Conservation (phyloP, 2,797 vertebrate genomes). For the Threskiornis aethiopicus region DNA sequence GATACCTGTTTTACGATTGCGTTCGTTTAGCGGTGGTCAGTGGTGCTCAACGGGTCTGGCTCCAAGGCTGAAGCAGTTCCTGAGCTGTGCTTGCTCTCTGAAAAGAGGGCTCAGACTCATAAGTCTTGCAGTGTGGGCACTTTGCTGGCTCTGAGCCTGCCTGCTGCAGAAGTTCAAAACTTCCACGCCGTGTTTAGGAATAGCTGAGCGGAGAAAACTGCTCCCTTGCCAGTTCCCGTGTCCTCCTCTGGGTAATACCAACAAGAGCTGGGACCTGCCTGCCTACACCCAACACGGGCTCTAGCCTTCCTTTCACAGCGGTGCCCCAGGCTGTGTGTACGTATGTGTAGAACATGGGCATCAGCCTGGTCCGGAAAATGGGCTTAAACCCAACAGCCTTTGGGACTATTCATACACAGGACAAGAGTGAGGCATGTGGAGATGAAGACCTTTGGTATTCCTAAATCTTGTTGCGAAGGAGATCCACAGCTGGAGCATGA, state of each 20-base stretch:
- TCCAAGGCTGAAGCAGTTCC: neutral
- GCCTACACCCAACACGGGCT: neutral
- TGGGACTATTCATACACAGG: neutral
- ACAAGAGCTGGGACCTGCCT: neutral
- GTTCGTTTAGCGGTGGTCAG: accelerated
- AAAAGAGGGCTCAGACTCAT: neutral
- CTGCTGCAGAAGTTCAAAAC: neutral
- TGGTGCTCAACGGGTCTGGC: neutral
- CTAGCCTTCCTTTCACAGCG: neutral
- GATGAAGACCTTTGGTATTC: neutral
- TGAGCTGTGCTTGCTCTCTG: neutral
- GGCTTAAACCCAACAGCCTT: neutral
- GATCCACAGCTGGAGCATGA: neutral
- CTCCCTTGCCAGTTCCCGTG: neutral
- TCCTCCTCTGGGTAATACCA: neutral
- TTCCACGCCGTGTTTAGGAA: neutral
- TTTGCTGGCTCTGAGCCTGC: neutral
- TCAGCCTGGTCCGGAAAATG: neutral
- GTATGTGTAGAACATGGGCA: neutral
- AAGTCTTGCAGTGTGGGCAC: neutral
- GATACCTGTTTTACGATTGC: neutral
- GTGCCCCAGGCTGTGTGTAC: neutral
- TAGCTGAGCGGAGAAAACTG: neutral
- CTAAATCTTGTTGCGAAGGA: neutral
- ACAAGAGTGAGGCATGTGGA: neutral